Percentiles rank a stretch among this genome's conserved stretches.
These are phyloP conservation scores for Eulemur mongoz DNA, from an alignment of 2,797 vertebrate species.

Conservation along the genomic window DNA sequence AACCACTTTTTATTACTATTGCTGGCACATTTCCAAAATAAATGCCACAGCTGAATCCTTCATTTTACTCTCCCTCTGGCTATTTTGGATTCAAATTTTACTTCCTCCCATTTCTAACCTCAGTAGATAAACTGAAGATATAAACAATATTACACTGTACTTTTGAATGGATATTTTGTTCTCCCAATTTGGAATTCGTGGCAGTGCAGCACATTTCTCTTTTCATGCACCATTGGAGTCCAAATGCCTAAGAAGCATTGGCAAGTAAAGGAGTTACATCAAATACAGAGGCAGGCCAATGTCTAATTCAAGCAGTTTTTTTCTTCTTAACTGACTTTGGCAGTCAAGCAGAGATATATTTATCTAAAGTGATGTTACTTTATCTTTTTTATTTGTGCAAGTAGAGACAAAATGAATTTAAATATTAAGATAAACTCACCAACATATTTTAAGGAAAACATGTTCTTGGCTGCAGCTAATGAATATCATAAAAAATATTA, in stretches of 20 bases:
- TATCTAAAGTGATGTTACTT: conserved; percentile 45
- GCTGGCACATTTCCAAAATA: conserved; percentile 34
- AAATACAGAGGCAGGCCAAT: conserved; percentile 11
- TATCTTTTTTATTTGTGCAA: conserved; percentile 37
- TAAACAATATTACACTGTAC: conserved; percentile 40
- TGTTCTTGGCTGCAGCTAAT: conserved; percentile 7
- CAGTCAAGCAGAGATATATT: conserved; percentile 26
- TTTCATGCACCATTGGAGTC: not conserved
- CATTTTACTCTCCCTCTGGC: conserved; percentile 50
- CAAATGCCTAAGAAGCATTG: conserved; percentile 10
- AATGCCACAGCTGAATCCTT: conserved; percentile 56
- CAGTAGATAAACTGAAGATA: conserved; percentile 37
- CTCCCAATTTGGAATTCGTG: conserved; percentile 31
- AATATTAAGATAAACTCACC: conserved; percentile 41
- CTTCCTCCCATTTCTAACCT: conserved; percentile 52
- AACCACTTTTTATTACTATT: conserved; percentile 58
- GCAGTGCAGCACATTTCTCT: conserved; percentile 59
- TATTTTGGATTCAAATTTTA: conserved; percentile 39
- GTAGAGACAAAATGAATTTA: conserved; percentile 21
- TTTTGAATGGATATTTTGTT: conserved; percentile 64
- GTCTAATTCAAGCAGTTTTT: conserved; percentile 23
- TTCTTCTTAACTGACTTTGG: conserved; percentile 36
- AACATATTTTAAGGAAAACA: conserved; percentile 42
- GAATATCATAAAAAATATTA: not conserved
- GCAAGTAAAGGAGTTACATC: conserved; percentile 21